Evolutionary conservation across 1,140 invertebrate genomes (phyloP), one percentile per base, ranked within the genome.

Genomic region (Antheraea pernyi): DNA sequence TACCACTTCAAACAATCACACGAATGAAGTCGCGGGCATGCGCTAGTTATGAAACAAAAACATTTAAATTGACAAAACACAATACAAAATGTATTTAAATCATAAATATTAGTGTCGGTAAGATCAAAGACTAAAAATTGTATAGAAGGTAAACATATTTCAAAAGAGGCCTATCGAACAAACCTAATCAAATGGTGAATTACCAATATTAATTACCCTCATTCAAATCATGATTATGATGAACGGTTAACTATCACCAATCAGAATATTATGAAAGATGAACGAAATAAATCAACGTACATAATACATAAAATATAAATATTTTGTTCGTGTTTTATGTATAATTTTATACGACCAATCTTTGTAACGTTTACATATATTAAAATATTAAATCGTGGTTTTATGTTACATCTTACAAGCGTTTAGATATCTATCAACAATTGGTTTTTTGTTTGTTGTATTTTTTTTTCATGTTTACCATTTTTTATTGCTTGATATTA

Each of bases 211-310:
- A 37, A 64, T 39, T 64, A 39, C 30, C 39, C 64, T n/a, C 37
- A 65, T 48, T 65, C 37, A 19, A 48, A 65, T 65, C 11, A 65
- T 65, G 62, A 64, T 64, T 10, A 65, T 65, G 64, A 65, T 65
- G 37, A 65, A 19, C 46, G 46, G 6, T 16, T 13, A 13, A 61
- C 36, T 8, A 16, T 61, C 36, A 61, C 60, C 60, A 36, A 22
- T 61, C 36, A 22, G 60, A 19, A 36, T 61, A 61, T 61, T 61
- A 61, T 61, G 19, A 61, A 61, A 36, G 19, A 61, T 61, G 60
- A 61, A 61, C 36, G 19, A 22, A 61, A 19, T 61, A 61, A 22
- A 36, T 61, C 19, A 30, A 36, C 13, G 11, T 19, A 8, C 3
- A 30, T 61, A 61, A 61, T 61, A 22, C 19, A 22, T 11, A 30